Conservation (phyloP, 2,797 vertebrate genomes). For the Cryptoprocta ferox region DNA sequence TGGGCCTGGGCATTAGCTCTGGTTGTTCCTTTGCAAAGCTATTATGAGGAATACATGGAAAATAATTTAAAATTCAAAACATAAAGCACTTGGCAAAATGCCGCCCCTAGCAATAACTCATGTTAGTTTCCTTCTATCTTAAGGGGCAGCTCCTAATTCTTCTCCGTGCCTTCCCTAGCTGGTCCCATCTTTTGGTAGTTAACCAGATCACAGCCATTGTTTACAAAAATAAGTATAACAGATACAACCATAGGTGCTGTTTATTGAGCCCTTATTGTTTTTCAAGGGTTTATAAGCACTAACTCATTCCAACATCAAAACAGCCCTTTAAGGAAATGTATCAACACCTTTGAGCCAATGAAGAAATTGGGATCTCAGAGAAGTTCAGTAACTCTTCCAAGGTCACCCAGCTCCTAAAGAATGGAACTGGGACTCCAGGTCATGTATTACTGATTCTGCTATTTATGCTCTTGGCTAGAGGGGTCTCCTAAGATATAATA, state of each 20-base stretch:
- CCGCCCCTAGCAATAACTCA: background rate
- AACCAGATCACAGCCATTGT: background rate
- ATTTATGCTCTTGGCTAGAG: background rate
- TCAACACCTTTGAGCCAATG: background rate
- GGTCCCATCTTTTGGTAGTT: background rate
- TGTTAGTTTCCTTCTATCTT: background rate
- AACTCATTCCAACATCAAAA: background rate
- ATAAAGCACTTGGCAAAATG: background rate
- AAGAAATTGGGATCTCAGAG: background rate
- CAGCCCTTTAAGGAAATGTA: background rate
- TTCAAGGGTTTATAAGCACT: background rate
- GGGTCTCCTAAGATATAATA: background rate
- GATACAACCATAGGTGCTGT: background rate
- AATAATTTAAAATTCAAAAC: background rate
- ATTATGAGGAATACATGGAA: background rate
- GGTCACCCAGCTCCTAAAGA: background rate
- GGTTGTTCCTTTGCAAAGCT: background rate
- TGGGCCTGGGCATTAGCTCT: background rate
- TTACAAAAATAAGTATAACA: background rate
- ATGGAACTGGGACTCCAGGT: background rate
- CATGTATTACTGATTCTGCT: background rate
- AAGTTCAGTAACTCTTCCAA: background rate
- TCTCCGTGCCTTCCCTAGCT: background rate
- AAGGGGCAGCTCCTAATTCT: background rate
- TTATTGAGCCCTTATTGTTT: background rate